Evolutionary conservation across 2,888 invertebrate genomes (phyloP).

Genomic region (Aphodius sticticus): DNA sequence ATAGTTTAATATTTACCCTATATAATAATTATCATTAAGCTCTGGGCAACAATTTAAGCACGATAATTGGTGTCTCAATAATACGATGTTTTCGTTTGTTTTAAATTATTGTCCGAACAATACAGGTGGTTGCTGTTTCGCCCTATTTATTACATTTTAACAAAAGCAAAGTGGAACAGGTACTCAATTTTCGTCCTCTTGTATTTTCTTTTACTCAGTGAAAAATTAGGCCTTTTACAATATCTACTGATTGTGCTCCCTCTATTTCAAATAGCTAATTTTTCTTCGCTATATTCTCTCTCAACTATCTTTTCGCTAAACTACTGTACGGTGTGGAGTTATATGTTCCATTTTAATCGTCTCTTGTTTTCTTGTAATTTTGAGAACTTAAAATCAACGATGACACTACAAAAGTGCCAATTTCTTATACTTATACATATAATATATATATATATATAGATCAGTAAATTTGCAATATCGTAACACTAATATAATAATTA

Average conservation of each 20-base stretch:
- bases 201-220: conserved; percentile 34
- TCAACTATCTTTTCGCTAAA: conserved; percentile 28
- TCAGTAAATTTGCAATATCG: conserved; percentile 4
- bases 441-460: background rate
- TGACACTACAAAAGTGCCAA: conserved; percentile 8
- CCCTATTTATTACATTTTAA: conserved; percentile 28
- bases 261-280: conserved; percentile 42
- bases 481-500: conserved; percentile 4
- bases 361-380: conserved; percentile 21
- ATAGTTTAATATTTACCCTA: conserved; percentile 13
- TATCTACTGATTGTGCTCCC: conserved; percentile 49
- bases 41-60: conserved; percentile 16
- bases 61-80: conserved; percentile 15
- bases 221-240: conserved; percentile 57
- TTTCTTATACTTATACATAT: conserved; percentile 6
- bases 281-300: conserved; percentile 48
- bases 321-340: conserved; percentile 34
- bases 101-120: conserved; percentile 20
- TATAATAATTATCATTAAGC: conserved; percentile 21
- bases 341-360: conserved; percentile 32
- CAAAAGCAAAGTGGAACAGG: conserved; percentile 43
- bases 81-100: conserved; percentile 13
- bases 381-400: conserved; percentile 9
- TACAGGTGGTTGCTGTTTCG: conserved; percentile 6
- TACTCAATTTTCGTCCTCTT: conserved; percentile 39